A percentile compares a stretch with the other conserved stretches of the same genome.
Evolutionary conservation across 2,113 vertebrate species (phyloP).

Genomic region (Echinops telfairi): DNA sequence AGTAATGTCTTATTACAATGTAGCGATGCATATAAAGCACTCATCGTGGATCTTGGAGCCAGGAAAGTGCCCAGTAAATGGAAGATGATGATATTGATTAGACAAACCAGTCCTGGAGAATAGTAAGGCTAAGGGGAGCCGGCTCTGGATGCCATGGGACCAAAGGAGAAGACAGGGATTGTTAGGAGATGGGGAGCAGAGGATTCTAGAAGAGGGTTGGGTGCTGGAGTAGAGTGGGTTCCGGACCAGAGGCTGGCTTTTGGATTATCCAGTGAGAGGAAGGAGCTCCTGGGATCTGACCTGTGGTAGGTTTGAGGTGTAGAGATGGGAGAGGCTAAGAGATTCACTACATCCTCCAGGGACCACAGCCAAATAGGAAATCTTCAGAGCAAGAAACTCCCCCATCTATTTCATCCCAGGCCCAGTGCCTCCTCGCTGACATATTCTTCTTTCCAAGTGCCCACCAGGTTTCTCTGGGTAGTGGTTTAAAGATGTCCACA

Average conservation of each 20-base stretch:
- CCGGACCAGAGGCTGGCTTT: neutral
- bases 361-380: neutral
- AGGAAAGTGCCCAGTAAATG: neutral
- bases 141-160: neutral
- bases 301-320: neutral
- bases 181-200: neutral
- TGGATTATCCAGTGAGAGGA: neutral
- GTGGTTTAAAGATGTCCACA: neutral
- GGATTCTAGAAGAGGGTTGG: neutral
- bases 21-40: neutral
- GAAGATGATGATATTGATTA: neutral
- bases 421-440: neutral
- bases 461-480: neutral
- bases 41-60: neutral
- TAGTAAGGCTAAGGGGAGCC: neutral
- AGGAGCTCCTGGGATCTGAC: neutral
- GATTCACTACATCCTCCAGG: neutral
- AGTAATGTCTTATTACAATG: neutral
- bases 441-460: neutral
- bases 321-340: neutral
- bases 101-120: neutral
- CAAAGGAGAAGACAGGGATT: neutral
- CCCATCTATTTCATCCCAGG: neutral
- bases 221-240: neutral
- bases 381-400: slow-evolving; percentile 20